Evolutionary conservation across 2,113 vertebrate genomes (phyloP), one percentile per base, ranked within the genome.

Genomic region (Dipodomys merriami): DNA sequence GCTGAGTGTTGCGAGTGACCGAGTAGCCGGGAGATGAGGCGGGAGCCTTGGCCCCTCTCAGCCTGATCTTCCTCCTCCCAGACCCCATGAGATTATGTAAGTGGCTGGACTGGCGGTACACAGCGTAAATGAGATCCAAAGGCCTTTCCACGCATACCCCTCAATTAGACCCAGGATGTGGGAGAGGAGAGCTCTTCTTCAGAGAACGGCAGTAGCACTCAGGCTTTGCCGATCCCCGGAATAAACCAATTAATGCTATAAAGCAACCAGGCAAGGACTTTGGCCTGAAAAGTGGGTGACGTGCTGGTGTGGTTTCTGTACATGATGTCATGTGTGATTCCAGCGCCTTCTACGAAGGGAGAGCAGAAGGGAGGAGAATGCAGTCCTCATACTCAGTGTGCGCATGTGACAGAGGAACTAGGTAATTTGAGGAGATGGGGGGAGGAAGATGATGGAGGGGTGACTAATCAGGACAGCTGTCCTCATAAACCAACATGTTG

Each of bases 131-230:
- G 35, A 39, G 35, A 4, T 39, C 35, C 39, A 67, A 67, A 67
- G 57, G 49, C 19, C 77, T 86, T 92, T 84, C 49, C 77, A 68
- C n/a, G n/a, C 46, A 39, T 25, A 62, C 69, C 60, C 60, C 27
- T 30, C 53, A 83, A 94, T n/a, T 30, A 30, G 60, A 78, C 35
- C 86, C 53, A 33, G 25, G 20, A 74, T 72, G 68, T 53, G 74
- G 57, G 68, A 80, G 83, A 87, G 68, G n/a, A 86, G 67, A 67
- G n/a, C 11, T 83, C 10, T 69, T 83, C 64, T 78, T 91, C 80
- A 72, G 27, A 84, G 88, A 67, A 29, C 33, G n/a, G 5, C 35
- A 29, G 65, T 33, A 49, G 29, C 16, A n/a, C 23, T 65, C 44
- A 33, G 71, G 57, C 46, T 68, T 65, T 44, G 16, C 22, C 67